These are phyloP conservation scores for Esox niger DNA, from an alignment of 2,113 vertebrate species.

Conservation along the genomic window DNA sequence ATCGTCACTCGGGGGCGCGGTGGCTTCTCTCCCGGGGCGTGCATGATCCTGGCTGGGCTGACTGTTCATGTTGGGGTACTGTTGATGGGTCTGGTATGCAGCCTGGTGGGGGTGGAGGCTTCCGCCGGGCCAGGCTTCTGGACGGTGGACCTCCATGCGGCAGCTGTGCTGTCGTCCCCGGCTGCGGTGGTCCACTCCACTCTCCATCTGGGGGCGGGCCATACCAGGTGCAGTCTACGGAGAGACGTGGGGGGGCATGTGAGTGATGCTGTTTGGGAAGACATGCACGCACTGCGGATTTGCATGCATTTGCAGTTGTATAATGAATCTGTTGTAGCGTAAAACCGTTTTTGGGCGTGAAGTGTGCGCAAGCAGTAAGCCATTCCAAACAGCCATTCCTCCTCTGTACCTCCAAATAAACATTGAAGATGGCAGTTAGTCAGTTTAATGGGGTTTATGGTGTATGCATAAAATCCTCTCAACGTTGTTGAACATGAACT, in stretches of 20 bases:
- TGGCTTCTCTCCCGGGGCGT: constrained; percentile 13
- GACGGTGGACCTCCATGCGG: constrained; percentile 49
- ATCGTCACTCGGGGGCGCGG: constrained; percentile 2
- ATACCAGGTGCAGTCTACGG: constrained; percentile 54
- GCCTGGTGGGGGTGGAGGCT: constrained; percentile 28
- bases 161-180: constrained; percentile 36
- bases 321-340: background rate
- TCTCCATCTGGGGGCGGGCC: constrained; percentile 71
- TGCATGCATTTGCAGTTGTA: background rate
- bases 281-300: too few species aligned
- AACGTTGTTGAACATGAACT: too few species aligned
- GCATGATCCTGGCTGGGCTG: constrained; percentile 25
- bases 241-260: background rate
- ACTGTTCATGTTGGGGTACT: constrained; percentile 20
- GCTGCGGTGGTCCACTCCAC: constrained; percentile 27
- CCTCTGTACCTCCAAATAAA: too few species aligned
- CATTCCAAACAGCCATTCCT: too few species aligned
- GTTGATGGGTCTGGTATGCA: constrained; percentile 21
- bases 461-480: too few species aligned
- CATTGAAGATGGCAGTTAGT: too few species aligned
- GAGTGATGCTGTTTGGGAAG: too few species aligned
- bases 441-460: too few species aligned
- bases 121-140: constrained; percentile 29
- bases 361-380: too few species aligned
- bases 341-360: too few species aligned